Conservation (phyloP, 2,113 vertebrate genomes). For the Procavia capensis region DNA sequence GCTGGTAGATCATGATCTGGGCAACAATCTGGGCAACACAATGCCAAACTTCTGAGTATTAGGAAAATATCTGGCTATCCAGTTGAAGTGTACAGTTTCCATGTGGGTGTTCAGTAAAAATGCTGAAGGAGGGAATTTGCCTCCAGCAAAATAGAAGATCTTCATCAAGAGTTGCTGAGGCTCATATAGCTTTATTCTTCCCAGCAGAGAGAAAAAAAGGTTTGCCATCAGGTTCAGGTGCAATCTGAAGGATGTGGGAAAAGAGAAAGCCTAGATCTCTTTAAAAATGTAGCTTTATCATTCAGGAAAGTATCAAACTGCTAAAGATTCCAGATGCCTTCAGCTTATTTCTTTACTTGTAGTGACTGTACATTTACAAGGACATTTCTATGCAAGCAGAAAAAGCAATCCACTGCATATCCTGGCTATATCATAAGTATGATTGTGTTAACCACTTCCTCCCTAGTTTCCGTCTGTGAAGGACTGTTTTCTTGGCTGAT, state of each 20-base stretch:
- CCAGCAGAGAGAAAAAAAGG: background rate
- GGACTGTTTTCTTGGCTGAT: conserved; percentile 47
- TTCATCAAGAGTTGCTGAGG: background rate
- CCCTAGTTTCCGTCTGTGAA: background rate
- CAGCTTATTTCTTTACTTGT: conserved; percentile 24
- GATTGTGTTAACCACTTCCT: conserved; percentile 50
- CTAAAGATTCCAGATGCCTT: background rate
- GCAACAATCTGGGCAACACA: too few species aligned
- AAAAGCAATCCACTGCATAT: background rate
- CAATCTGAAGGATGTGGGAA: background rate
- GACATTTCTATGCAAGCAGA: conserved; percentile 13
- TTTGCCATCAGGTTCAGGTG: background rate
- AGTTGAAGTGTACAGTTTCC: background rate
- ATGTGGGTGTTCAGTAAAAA: background rate
- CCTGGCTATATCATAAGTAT: background rate
- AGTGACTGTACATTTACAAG: background rate
- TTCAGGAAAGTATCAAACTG: background rate
- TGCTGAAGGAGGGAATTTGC: background rate
- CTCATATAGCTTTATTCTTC: background rate
- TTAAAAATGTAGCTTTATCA: background rate
- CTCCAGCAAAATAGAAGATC: background rate
- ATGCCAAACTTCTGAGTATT: background rate
- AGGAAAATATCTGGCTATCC: background rate
- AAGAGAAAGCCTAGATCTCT: conserved; percentile 19
- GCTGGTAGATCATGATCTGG: background rate